phyloP scores from a whole-genome alignment of 1,140 invertebrate genomes.

The Phymastichus coffea region DNA sequence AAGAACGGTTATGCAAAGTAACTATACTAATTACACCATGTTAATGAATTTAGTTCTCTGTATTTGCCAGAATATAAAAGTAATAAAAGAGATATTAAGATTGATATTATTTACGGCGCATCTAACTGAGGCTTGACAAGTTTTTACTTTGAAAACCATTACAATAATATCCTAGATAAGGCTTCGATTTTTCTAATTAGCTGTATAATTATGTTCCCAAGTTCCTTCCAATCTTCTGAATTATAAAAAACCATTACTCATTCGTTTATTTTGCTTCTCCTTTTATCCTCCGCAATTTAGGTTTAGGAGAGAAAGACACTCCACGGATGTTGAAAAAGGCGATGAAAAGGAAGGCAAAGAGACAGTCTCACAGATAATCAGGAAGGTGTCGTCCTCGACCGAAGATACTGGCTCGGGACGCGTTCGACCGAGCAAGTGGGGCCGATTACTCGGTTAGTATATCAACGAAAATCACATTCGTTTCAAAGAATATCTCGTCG shows the following conservation, averaged over 20 bases:
- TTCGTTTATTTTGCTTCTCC: conserved; percentile 25
- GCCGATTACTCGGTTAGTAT: conserved; percentile 66
- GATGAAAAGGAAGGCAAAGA: conserved; percentile 57
- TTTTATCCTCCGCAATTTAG: conserved; percentile 38
- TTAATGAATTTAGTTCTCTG: neutral
- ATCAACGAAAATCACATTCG: no score
- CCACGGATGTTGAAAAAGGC: conserved; percentile 66
- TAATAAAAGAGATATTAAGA: neutral
- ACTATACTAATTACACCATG: neutral
- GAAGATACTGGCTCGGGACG: conserved; percentile 57
- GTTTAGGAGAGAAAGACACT: conserved; percentile 52
- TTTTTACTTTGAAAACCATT: no score
- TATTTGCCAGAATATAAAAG: conserved; percentile 1
- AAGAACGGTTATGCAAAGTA: no score
- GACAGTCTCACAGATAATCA: conserved; percentile 45
- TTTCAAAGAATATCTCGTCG: no score
- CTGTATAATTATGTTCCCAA: conserved; percentile 1
- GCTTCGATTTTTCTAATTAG: conserved; percentile 21
- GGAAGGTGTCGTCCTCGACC: conserved; percentile 53
- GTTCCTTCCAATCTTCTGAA: neutral
- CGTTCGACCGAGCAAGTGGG: conserved; percentile 72
- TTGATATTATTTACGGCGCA: conserved; percentile 7
- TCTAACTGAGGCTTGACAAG: no score
- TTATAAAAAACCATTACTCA: neutral
- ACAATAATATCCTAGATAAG: no score